These are phyloP conservation scores for Siphamia tubifer DNA, from an alignment of 2,113 vertebrate genomes.

Conservation along the genomic window DNA sequence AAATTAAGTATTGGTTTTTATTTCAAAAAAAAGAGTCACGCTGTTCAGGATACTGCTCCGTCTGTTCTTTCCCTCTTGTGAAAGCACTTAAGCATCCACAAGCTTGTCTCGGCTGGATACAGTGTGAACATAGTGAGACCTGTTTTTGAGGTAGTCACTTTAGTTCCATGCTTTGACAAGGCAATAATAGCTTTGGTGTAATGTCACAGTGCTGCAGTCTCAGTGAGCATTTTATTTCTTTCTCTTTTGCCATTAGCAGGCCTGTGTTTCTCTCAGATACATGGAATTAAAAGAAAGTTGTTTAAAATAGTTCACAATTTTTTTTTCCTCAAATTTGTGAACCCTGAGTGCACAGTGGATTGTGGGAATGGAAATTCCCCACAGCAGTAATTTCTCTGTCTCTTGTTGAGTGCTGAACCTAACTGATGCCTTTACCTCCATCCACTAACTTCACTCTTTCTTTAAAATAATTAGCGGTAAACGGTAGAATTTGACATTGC, in stretches of 20 bases:
- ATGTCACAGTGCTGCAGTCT: background rate
- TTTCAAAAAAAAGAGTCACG: conserved; percentile 10
- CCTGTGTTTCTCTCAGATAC: background rate
- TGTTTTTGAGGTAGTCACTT: conserved; percentile 36
- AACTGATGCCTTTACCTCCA: no score
- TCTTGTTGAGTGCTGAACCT: no score
- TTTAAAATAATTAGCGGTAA: no score
- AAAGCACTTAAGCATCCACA: conserved; percentile 1
- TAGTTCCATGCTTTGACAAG: conserved; percentile 29
- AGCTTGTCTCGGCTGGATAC: conserved; percentile 9
- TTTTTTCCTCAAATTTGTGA: no score
- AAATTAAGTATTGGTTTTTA: conserved; percentile 22
- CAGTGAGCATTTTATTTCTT: conserved; percentile 4
- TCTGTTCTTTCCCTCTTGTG: background rate
- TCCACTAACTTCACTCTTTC: no score
- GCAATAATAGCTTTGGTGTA: conserved; percentile 36
- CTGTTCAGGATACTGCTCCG: background rate
- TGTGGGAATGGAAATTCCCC: no score
- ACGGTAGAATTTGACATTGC: no score
- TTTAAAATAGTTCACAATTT: background rate
- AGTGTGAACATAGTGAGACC: conserved; percentile 1
- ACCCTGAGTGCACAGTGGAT: no score
- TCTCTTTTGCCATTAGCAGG: background rate
- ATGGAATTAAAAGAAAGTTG: no score
- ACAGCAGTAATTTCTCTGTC: no score